Evolutionary conservation across 53 echinoderm and acorn worm genomes (phyloP), one percentile per base, ranked within the genome.

Genomic region (Temnopleurus reevesii): DNA sequence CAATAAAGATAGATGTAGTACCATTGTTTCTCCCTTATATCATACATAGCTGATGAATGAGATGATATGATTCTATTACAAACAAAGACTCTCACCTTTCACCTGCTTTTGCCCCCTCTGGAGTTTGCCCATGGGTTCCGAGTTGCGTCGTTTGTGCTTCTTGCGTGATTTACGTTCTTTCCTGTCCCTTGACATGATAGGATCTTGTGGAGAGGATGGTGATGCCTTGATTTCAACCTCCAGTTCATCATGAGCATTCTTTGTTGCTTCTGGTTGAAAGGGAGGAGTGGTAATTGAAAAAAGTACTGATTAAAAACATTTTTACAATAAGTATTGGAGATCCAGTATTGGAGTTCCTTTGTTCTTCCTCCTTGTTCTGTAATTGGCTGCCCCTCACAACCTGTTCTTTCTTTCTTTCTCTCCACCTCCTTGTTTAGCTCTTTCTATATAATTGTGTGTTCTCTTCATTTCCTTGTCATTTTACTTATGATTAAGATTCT

Each of bases 31-130:
- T 49, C 4, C 27, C 0, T 7, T 10, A 80, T 18, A 10, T 80
- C 80, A 28, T 21, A 71, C 71, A 38, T 19, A n/a, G 71, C 33
- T 28, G 65, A 71, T 21, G 41, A 71, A 43, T 71, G 43, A 71
- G n/a, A 71, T 66, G 38, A 66, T 23, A 12, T 49, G 29, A 46
- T 47, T 27, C 46, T 46, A 80, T 49, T 53, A 35, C 31, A 29
- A 71, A 71, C 38, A 56, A 18, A 35, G 27, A 18, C 55, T 2
- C 79, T 92, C 59, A 97, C 97, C 97, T 97, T 97, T 97, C 90
- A 97, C 97, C 90, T 97, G 97, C 76, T 93, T 93, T 33, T 95
- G 95, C 53, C 97, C 97, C 83, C 97, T 87, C 56, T 93, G 94
- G 24, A 93, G 91, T 76, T 94, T 96, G 77, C 91, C 94, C 84